Base-by-base conservation (phyloP, 2,797 vertebrate species). In the Phataginus tricuspis region DNA sequence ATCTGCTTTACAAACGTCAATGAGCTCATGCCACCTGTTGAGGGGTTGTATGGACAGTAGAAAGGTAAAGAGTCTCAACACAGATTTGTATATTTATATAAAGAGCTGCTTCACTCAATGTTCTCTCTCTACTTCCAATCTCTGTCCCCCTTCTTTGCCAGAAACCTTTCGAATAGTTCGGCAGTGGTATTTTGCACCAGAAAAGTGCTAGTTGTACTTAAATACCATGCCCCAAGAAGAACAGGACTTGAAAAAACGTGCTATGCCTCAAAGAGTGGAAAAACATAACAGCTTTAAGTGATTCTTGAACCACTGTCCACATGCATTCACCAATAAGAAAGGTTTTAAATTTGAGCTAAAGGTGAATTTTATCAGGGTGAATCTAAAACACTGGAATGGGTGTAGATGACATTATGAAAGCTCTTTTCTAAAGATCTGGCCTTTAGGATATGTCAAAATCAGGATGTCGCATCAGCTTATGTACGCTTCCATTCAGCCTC, bases 1-100 rank as follows among this genome's bases (percentile, higher is more conserved):
- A 98, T 98, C 98, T 99, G 98, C 96, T 98, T 96, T 96, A 90
- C 97, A 99, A 98, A 98, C 98, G 98, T 98, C 98, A 97, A 21
- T 92, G 95, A 95, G 93, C 91, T 96, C 25, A 21, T 69, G 63
- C 96, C 98, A 98, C 98, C 98, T 98, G 98, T 98, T 96, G 94
- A 88, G 90, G 91, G 37, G 16, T 66, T 45, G 71, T 0, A 37
- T 57, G 77, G 85, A 42, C 78, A 77, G 84, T 55, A 14, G 77
- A 68, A 92, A 71, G 37, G 93, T 66, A 37, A 95, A 51, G 91
- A 49, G 78, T 92, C 97, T 97, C 49, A 13, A 75, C 96, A 97
- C 79, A 97, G 97, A 98, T 98, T 98, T 98, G 95, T 78, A 75
- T 95, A 97, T 82, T 97, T 68, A 96, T 87, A 49, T 61, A 94